These are phyloP conservation scores for Odontothrips loti DNA, from an alignment of 2,888 invertebrate species.

Conservation along the genomic window DNA sequence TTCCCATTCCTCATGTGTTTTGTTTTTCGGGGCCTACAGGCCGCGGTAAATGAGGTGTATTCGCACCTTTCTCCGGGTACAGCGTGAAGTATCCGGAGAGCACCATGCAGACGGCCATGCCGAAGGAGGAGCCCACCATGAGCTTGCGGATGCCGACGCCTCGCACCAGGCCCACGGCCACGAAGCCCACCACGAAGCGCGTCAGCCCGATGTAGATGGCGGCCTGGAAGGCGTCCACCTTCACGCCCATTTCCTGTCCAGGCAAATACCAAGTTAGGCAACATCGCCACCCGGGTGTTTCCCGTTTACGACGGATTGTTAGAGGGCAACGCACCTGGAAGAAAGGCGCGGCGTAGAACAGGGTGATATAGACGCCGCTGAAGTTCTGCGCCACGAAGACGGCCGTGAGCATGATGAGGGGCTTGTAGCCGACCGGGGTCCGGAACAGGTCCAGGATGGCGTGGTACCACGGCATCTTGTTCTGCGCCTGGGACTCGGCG, in stretches of 20 bases:
- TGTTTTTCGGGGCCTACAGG: neutral
- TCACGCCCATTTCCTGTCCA: neutral
- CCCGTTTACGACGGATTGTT: neutral
- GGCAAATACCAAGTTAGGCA: neutral
- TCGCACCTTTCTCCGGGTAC: neutral
- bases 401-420: neutral
- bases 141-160: neutral
- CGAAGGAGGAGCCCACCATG: slow-evolving; percentile 35
- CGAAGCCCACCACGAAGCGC: neutral
- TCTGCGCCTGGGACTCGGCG: neutral
- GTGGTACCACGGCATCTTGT: neutral
- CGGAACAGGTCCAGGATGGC: neutral
- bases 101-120: slow-evolving; percentile 52
- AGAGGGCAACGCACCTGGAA: neutral
- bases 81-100: slow-evolving; percentile 6
- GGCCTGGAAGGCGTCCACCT: neutral
- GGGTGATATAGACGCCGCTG: slow-evolving; percentile 16
- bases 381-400: slow-evolving; percentile 12
- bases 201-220: slow-evolving; percentile 4
- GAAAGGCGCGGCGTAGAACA: slow-evolving; percentile 9
- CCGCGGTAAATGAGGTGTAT: neutral
- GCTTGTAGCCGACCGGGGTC: slow-evolving; percentile 4
- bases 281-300: neutral
- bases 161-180: neutral
- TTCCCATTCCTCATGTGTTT: too few relatives aligned